Base-by-base conservation (phyloP, 2,797 vertebrate species). In the Chloroceryle inda region DNA sequence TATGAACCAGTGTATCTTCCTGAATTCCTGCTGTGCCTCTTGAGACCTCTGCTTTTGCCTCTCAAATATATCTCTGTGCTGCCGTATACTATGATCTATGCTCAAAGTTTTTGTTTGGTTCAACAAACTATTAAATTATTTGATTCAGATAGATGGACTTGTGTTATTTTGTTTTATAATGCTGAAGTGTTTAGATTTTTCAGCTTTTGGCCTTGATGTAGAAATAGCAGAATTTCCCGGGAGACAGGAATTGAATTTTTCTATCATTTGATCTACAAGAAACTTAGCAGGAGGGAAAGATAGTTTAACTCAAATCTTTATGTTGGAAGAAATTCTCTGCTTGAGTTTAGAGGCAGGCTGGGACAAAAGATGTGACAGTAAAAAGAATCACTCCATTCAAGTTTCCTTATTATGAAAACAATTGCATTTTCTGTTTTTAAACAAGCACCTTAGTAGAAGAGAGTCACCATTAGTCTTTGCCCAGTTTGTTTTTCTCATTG, bases 151-250 rank as follows among this genome's bases (percentile, higher is more conserved):
- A 82, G 50, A 26, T 89, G 75, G 72, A 59, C 10, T 69, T 50
- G 29, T 62, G 59, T 89, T 84, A 58, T 67, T 85, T 79, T 52
- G 38, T 87, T 92, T 87, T 68, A 91, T 85, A 92, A 83, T 63
- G 17, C 27, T 93, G 23, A 69, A 85, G n/a, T 38, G 44, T 69
- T 89, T n/a, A 90, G 29, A 45, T 50, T 82, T 94, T 91, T 82
- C 63, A 94, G 53, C 16, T 73, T 84, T 91, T 87, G 91, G 27
- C 31, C n/a, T 90, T 63, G 21, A 76, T 85, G 24, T 67, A 89
- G 81, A 94, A 92, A 74, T 55, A 63, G 31, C 14, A 20, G 26
- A 82, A 76, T 82, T 82, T 79, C 71, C 24, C 69, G 20, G 15
- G 59, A 24, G 37, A 76, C 19, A 56, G 66, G 55, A 89, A 82